phyloP scores from a whole-genome alignment of 2,888 invertebrate genomes.

The Drosophila pegasa region DNA sequence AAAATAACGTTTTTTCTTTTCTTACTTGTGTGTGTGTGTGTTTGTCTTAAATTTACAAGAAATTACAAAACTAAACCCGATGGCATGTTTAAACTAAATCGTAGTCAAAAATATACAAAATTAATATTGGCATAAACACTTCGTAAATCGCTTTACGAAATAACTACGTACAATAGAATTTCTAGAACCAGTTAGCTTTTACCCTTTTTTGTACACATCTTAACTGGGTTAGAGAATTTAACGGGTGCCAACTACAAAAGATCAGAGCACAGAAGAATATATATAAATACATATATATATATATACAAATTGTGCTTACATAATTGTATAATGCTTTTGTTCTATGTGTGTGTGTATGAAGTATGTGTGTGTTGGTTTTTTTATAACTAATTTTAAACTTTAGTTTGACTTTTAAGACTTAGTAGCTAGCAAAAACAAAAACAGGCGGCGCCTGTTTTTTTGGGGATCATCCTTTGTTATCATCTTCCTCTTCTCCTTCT shows the following conservation, averaged over 20 bases:
- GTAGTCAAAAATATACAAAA: slow-evolving; percentile 71
- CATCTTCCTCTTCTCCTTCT: slow-evolving; percentile 14
- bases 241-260: slow-evolving; percentile 41
- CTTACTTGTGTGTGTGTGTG: slow-evolving; percentile 7
- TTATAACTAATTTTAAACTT: slow-evolving; percentile 67
- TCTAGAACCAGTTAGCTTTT: slow-evolving; percentile 47
- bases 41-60: slow-evolving; percentile 49
- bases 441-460: slow-evolving; percentile 32
- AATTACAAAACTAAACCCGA: slow-evolving; percentile 69
- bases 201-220: slow-evolving; percentile 62
- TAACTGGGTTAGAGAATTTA: slow-evolving; percentile 62
- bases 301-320: slow-evolving; percentile 29
- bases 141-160: slow-evolving; percentile 32
- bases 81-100: slow-evolving; percentile 73
- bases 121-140: slow-evolving; percentile 41
- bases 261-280: slow-evolving; percentile 48
- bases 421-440: slow-evolving; percentile 49
- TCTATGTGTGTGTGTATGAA: slow-evolving; percentile 24
- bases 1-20: slow-evolving; percentile 66
- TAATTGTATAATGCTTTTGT: slow-evolving; percentile 44
- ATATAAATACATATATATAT: slow-evolving; percentile 35
- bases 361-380: slow-evolving; percentile 15
- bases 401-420: slow-evolving; percentile 78
- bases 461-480: slow-evolving; percentile 26
- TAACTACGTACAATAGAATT: slow-evolving; percentile 47